Evolutionary conservation across 2,113 vertebrate species (phyloP).

Genomic region (Chloropsis cyanopogon): DNA sequence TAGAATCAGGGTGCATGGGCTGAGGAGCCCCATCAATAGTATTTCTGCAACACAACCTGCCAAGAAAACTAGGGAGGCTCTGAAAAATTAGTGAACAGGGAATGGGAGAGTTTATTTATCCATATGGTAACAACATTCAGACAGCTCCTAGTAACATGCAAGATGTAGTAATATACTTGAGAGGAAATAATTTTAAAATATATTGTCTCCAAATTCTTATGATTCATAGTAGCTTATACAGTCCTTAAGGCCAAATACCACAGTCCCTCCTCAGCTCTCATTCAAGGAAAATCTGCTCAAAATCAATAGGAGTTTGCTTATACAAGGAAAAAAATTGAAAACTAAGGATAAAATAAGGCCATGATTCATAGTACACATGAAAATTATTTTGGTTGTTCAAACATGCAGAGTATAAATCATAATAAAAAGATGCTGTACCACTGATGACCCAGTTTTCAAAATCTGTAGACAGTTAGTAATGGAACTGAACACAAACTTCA

Average conservation of each 20-base stretch:
- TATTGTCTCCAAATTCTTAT: slow-evolving; percentile 12
- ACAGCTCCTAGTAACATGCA: neutral
- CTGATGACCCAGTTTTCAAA: neutral
- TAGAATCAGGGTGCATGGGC: neutral
- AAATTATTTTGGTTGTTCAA: neutral
- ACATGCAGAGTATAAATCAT: neutral
- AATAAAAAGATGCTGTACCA: neutral
- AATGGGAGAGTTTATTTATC: slow-evolving; percentile 29
- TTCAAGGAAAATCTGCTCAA: slow-evolving; percentile 25
- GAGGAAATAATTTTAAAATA: slow-evolving; percentile 44
- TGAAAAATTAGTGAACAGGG: slow-evolving; percentile 12
- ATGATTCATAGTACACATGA: neutral
- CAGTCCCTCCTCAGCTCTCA: slow-evolving; percentile 30
- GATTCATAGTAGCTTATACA: slow-evolving; percentile 17
- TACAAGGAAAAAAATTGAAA: slow-evolving; percentile 9
- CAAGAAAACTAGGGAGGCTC: slow-evolving; percentile 14
- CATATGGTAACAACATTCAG: slow-evolving; percentile 19
- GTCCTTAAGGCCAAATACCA: slow-evolving; percentile 10
- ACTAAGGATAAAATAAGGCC: neutral
- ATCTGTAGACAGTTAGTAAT: neutral
- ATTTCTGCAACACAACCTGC: slow-evolving; percentile 31
- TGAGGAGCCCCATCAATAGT: slow-evolving; percentile 37
- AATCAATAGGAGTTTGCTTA: slow-evolving; percentile 39
- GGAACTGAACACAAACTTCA: neutral
- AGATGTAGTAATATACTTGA: neutral